Evolutionary conservation across 2,113 vertebrate genomes (phyloP).

Genomic region (Erythrocercus mccallii): DNA sequence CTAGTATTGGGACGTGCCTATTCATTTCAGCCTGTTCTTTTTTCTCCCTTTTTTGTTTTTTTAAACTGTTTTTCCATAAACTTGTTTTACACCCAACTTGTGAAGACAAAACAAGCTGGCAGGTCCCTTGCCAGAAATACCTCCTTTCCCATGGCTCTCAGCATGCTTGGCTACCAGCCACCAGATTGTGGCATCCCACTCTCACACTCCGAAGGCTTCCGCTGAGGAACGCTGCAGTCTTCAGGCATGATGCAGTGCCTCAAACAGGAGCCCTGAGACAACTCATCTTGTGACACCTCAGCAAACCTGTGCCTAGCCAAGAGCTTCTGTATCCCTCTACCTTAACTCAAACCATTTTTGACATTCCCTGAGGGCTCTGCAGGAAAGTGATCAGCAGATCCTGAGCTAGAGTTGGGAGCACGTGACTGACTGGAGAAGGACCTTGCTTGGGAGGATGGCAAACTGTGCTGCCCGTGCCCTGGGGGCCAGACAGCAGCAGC

Average conservation of each 20-base stretch:
- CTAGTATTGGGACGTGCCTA: background rate
- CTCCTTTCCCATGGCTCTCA: background rate
- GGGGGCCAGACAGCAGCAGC: background rate
- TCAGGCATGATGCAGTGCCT: constrained; percentile 41
- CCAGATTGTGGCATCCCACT: background rate
- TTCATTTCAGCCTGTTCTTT: background rate
- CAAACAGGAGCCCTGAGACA: constrained; percentile 41
- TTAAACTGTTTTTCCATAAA: background rate
- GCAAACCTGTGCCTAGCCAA: background rate
- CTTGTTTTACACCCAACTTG: background rate
- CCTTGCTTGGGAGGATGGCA: background rate
- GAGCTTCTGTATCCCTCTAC: constrained; percentile 9
- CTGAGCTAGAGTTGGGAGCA: background rate
- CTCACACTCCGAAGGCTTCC: background rate
- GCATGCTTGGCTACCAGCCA: background rate
- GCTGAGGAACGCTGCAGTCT: background rate
- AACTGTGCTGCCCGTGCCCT: fast-evolving
- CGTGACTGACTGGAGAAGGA: background rate
- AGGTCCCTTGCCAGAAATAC: background rate
- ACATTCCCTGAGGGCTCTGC: background rate
- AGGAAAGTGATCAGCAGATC: background rate
- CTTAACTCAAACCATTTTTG: constrained; percentile 6
- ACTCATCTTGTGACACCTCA: constrained; percentile 37
- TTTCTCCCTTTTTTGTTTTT: background rate
- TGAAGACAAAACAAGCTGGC: background rate